These are phyloP conservation scores for Drosophila siamana DNA, from an alignment of 2,888 invertebrate species.

Conservation along the genomic window DNA sequence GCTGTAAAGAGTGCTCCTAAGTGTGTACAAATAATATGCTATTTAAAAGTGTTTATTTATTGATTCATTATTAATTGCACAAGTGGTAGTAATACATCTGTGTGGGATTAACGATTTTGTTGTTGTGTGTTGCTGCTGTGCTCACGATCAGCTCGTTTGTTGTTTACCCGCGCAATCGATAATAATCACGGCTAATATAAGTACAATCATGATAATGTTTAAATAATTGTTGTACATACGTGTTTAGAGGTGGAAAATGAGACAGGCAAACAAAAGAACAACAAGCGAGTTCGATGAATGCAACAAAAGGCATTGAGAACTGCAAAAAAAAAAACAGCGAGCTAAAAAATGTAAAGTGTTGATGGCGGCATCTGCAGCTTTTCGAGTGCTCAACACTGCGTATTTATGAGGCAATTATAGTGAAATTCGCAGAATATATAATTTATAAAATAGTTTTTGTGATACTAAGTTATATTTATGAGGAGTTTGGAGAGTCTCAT, in stretches of 20 bases:
- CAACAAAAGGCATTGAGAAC: not conserved
- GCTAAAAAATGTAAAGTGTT: not conserved
- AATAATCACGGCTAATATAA: constrained; percentile 17
- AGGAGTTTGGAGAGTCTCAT: too few species aligned
- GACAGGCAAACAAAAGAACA: not conserved
- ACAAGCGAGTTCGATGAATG: not conserved
- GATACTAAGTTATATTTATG: too few species aligned
- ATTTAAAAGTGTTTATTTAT: constrained; percentile 18
- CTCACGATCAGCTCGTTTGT: constrained; percentile 8
- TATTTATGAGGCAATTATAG: not conserved
- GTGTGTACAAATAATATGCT: constrained; percentile 7
- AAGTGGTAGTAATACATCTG: constrained; percentile 1
- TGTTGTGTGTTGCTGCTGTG: not conserved
- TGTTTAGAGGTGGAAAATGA: not conserved
- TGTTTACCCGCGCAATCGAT: too few species aligned
- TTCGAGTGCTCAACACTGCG: not conserved
- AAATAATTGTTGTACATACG: constrained; percentile 5
- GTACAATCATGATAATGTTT: constrained; percentile 5
- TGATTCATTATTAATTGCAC: constrained; percentile 25
- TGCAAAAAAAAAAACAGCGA: not conserved
- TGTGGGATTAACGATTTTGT: constrained; percentile 23
- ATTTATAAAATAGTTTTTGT: too few species aligned
- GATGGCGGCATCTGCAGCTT: too few species aligned
- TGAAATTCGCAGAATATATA: not conserved
- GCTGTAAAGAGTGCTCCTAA: constrained; percentile 21